These are phyloP conservation scores for Podarcis cretensis DNA, from an alignment of 2,113 vertebrate genomes.

Conservation along the genomic window DNA sequence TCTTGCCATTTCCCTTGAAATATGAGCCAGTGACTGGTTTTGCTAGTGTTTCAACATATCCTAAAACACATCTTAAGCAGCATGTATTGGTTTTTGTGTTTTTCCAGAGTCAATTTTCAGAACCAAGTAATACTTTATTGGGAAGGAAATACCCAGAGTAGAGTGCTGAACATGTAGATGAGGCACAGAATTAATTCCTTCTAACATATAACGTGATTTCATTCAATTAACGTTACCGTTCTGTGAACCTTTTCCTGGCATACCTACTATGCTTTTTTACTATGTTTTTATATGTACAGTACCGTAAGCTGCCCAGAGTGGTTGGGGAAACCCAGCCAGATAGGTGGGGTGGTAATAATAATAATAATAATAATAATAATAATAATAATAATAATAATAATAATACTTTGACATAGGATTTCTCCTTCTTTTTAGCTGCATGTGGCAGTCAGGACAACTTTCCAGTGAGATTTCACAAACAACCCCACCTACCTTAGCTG, in stretches of 20 bases:
- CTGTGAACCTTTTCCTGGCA: not conserved
- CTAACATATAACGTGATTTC: not conserved
- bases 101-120: not conserved
- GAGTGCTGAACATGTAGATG: not conserved
- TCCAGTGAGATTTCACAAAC: not conserved
- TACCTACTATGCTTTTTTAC: not conserved
- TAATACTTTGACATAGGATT: too few relatives aligned
- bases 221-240: not conserved
- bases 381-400: too few relatives aligned
- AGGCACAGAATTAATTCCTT: not conserved
- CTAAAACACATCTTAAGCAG: not conserved
- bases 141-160: not conserved
- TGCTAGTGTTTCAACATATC: constrained; percentile 57
- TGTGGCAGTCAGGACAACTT: not conserved
- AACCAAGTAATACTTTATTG: not conserved
- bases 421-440: not conserved
- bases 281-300: too few relatives aligned
- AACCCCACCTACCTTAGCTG: not conserved
- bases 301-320: too few relatives aligned
- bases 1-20: not conserved
- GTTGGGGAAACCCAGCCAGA: too few relatives aligned
- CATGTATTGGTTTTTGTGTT: too few relatives aligned
- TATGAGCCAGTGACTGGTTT: constrained; percentile 7
- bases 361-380: too few relatives aligned
- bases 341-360: too few relatives aligned